Percentiles rank a stretch among this genome's conserved stretches.
These are phyloP conservation scores for Tetramorium simillimum DNA, from an alignment of 1,140 invertebrate species.

Conservation along the genomic window DNA sequence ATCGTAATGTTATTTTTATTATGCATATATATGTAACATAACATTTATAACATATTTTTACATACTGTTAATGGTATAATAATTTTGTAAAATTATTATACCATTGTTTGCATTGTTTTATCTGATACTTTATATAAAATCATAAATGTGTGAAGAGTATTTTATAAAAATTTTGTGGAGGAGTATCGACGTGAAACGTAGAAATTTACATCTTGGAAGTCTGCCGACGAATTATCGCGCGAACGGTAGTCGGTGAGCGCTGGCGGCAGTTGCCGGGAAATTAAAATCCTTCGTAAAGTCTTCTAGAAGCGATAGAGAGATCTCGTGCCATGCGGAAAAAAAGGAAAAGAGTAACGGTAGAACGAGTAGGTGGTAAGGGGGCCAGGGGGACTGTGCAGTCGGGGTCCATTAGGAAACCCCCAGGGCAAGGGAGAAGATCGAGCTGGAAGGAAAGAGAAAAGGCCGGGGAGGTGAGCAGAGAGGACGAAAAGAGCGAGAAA, in stretches of 20 bases:
- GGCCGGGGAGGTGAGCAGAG: constrained; percentile 17
- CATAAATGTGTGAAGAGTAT: background rate
- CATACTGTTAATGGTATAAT: background rate
- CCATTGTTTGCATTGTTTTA: background rate
- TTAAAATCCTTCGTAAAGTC: constrained; percentile 76
- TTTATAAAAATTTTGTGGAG: background rate
- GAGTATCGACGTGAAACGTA: constrained; percentile 44
- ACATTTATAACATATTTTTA: background rate
- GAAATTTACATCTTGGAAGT: constrained; percentile 59
- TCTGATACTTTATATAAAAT: background rate
- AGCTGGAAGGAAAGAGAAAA: constrained; percentile 46
- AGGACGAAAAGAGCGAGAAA: constrained; percentile 38
- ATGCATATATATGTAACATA: background rate
- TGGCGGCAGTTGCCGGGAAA: constrained; percentile 68
- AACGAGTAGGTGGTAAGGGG: constrained; percentile 34
- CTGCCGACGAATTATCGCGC: constrained; percentile 56
- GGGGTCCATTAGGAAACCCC: constrained; percentile 83
- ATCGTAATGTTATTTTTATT: background rate
- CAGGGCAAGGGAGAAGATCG: constrained; percentile 73
- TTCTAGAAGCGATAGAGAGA: constrained; percentile 61
- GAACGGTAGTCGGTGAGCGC: constrained; percentile 4
- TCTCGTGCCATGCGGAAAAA: constrained; percentile 41
- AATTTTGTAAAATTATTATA: no score
- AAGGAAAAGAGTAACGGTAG: constrained; percentile 48
- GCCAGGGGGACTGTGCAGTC: constrained; percentile 54